Percentiles rank a stretch among this genome's conserved stretches.
Evolutionary conservation across 37 sponge, comb jelly and placozoan genomes (phyloP).

Genomic region (Bolinopsis microptera): DNA sequence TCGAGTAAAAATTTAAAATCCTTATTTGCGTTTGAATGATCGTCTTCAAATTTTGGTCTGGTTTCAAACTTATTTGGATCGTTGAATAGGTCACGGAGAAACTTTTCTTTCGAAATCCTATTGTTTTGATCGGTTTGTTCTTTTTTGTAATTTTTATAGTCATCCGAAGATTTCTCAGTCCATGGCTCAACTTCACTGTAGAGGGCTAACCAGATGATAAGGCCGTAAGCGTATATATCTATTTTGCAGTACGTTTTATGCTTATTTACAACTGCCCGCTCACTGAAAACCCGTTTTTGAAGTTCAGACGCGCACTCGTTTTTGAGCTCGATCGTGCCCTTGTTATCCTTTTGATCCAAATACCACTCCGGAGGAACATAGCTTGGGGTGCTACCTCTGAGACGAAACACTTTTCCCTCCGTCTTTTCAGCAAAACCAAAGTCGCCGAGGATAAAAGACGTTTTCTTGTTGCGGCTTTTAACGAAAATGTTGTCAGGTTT

Average conservation of each 20-base stretch:
- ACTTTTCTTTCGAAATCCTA: neutral
- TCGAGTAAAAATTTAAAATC: neutral
- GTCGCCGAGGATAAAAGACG: neutral
- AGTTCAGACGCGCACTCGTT: too few relatives aligned
- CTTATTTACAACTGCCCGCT: too few relatives aligned
- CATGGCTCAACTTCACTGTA: neutral
- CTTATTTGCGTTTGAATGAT: neutral
- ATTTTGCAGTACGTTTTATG: too few relatives aligned
- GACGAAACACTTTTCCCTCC: neutral
- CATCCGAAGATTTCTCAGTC: too few relatives aligned
- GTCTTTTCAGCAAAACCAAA: slow-evolving; percentile 4
- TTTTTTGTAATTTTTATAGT: neutral
- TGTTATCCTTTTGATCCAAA: neutral
- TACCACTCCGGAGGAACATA: slow-evolving; percentile 40
- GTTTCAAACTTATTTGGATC: neutral
- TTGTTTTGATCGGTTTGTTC: neutral
- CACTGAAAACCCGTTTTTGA: too few relatives aligned
- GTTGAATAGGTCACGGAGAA: neutral
- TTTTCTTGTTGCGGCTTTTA: neutral
- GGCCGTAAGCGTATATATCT: neutral
- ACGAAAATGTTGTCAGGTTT: slow-evolving; percentile 61
- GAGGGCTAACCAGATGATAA: neutral
- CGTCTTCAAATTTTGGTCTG: neutral
- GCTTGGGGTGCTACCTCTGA: slow-evolving; percentile 6
- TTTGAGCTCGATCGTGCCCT: neutral